Percentiles rank a stretch among this genome's conserved stretches.
Evolutionary conservation across 1,140 invertebrate species (phyloP).

Genomic region (Micrasema longulum): DNA sequence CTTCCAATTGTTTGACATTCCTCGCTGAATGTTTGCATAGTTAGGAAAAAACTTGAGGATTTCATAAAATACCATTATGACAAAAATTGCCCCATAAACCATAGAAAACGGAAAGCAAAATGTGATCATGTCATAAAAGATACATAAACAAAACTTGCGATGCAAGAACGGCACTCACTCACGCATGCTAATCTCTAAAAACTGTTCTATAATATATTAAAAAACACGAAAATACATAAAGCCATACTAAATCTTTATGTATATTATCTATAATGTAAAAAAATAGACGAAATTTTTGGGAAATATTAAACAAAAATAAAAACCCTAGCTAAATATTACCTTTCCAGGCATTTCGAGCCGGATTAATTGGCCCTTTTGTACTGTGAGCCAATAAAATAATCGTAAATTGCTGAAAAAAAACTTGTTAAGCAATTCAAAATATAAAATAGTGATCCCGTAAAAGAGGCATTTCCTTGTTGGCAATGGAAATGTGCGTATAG

Average conservation of each 20-base stretch:
- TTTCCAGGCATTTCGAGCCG: not conserved
- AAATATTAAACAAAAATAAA: too few relatives aligned
- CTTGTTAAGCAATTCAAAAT: too few relatives aligned
- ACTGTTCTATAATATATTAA: constrained; percentile 30
- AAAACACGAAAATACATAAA: constrained; percentile 29
- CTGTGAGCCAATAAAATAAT: too few relatives aligned
- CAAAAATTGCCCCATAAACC: constrained; percentile 35
- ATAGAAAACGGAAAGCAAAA: constrained; percentile 28
- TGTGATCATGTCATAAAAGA: constrained; percentile 40
- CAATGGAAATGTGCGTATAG: too few relatives aligned
- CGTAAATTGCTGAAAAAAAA: too few relatives aligned
- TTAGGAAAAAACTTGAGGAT: constrained; percentile 24
- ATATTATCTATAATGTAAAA: constrained; percentile 17
- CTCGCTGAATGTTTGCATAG: not conserved
- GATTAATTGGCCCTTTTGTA: too few relatives aligned
- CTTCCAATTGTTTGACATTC: not conserved
- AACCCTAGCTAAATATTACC: too few relatives aligned
- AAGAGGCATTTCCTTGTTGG: too few relatives aligned
- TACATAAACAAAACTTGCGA: constrained; percentile 38
- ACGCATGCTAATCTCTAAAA: constrained; percentile 30
- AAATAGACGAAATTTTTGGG: constrained; percentile 9
- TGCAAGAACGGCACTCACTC: constrained; percentile 33
- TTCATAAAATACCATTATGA: constrained; percentile 34
- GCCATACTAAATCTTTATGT: constrained; percentile 35
- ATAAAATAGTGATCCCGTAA: too few relatives aligned